phyloP scores from a whole-genome alignment of 2,888 invertebrate species.

The Pseudococcus longispinus region DNA sequence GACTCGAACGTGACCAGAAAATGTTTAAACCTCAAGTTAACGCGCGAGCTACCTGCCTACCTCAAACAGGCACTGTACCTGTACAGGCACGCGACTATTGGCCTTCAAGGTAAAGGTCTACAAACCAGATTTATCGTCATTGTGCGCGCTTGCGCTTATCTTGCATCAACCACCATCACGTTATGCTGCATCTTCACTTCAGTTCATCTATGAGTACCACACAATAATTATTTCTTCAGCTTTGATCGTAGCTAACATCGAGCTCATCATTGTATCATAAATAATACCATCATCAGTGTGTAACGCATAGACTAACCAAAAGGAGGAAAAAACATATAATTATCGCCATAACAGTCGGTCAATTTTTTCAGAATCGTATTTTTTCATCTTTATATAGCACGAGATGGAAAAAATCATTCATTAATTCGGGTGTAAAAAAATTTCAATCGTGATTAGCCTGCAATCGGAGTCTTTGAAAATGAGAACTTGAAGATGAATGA shows the following conservation, averaged over 20 bases:
- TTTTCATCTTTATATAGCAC: not conserved
- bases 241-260: not conserved
- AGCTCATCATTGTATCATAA: constrained; percentile 22
- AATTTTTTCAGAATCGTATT: not conserved
- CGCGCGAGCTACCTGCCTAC: constrained; percentile 10
- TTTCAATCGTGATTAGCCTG: not conserved
- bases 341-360: not conserved
- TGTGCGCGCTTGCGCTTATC: not conserved
- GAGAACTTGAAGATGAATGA: too few relatives aligned
- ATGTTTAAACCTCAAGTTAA: not conserved
- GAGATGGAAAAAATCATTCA: not conserved
- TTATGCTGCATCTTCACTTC: not conserved
- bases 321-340: not conserved
- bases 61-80: not conserved
- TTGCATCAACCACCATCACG: not conserved
- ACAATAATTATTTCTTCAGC: constrained; percentile 2
- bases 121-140: constrained; percentile 38
- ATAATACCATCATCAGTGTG: not conserved
- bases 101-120: constrained; percentile 33
- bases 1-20: constrained; percentile 27
- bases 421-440: too few relatives aligned
- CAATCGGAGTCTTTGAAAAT: not conserved
- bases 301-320: not conserved
- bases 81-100: constrained; percentile 21
- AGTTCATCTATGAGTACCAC: not conserved